Evolutionary conservation across 2,113 vertebrate species (phyloP).

Genomic region (Thalassarche chlororhynchos): DNA sequence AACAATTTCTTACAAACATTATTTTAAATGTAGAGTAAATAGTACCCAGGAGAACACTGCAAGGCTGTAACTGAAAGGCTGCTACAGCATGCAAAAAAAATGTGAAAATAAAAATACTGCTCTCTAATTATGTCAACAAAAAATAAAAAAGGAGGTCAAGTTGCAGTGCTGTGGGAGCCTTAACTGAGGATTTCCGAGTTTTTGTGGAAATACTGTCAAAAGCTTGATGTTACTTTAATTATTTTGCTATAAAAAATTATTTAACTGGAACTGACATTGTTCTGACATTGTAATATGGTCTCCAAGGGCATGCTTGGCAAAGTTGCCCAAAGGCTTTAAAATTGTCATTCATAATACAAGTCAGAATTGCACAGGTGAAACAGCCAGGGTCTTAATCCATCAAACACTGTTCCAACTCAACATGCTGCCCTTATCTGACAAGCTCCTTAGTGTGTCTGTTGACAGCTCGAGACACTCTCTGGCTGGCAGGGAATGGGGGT

Average conservation of each 20-base stretch:
- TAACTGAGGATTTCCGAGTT: neutral
- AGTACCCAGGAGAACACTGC: neutral
- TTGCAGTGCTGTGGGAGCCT: neutral
- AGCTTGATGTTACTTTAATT: slow-evolving; percentile 25
- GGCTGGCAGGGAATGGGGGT: neutral
- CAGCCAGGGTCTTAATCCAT: slow-evolving; percentile 39
- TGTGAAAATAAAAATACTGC: neutral
- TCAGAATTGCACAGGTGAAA: slow-evolving; percentile 46
- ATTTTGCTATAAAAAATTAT: neutral
- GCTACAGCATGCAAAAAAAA: neutral
- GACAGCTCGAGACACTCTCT: slow-evolving; percentile 23
- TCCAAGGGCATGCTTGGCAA: slow-evolving; percentile 1
- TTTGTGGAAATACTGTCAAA: slow-evolving; percentile 9
- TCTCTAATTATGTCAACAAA: neutral
- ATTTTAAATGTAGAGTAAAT: slow-evolving; percentile 2
- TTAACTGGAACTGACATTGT: slow-evolving; percentile 42
- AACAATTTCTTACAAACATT: neutral
- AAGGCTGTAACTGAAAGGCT: neutral
- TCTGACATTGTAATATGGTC: slow-evolving; percentile 51
- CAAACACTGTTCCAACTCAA: slow-evolving; percentile 11
- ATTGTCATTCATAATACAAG: slow-evolving; percentile 41
- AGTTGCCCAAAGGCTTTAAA: slow-evolving; percentile 36
- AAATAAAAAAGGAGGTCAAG: neutral
- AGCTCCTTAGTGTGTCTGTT: slow-evolving; percentile 30
- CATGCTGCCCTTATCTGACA: slow-evolving; percentile 35